Conservation (phyloP, 2,888 invertebrate genomes). For the Coenonympha glycerion region DNA sequence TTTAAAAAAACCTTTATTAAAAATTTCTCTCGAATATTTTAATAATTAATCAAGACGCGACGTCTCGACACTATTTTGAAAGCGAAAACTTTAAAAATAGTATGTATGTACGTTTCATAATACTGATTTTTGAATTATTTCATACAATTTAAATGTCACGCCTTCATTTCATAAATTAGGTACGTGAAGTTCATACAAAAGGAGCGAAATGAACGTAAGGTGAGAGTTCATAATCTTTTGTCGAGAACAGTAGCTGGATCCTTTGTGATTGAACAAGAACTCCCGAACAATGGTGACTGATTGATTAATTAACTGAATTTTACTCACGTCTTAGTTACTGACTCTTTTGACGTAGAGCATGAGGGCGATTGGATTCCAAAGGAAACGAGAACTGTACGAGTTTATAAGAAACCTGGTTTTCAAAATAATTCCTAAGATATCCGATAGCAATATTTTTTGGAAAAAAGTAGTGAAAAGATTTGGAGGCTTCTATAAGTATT, state of each 20-base stretch:
- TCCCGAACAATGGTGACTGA: conserved; percentile 55
- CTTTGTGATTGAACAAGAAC: conserved; percentile 58
- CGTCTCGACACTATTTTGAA: too few relatives aligned
- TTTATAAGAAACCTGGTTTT: too few relatives aligned
- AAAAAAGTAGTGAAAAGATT: too few relatives aligned
- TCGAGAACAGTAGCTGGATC: conserved; percentile 42
- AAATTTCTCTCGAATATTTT: too few relatives aligned
- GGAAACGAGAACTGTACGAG: neutral
- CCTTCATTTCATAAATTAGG: neutral
- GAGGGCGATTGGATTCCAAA: neutral
- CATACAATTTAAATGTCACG: conserved; percentile 5
- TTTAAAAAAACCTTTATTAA: too few relatives aligned
- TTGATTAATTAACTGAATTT: conserved; percentile 61
- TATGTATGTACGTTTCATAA: too few relatives aligned
- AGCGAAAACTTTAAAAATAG: too few relatives aligned
- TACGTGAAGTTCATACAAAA: conserved; percentile 36
- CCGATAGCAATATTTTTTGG: too few relatives aligned
- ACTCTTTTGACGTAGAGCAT: neutral
- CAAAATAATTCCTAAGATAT: too few relatives aligned
- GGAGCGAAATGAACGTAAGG: conserved; percentile 37
- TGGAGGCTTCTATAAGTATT: too few relatives aligned
- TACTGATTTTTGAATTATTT: too few relatives aligned
- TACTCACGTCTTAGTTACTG: conserved; percentile 6
- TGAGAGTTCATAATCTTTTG: conserved; percentile 52
- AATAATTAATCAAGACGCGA: too few relatives aligned